Conservation (phyloP, 2,888 invertebrate genomes). For the Latrodectus elegans region DNA sequence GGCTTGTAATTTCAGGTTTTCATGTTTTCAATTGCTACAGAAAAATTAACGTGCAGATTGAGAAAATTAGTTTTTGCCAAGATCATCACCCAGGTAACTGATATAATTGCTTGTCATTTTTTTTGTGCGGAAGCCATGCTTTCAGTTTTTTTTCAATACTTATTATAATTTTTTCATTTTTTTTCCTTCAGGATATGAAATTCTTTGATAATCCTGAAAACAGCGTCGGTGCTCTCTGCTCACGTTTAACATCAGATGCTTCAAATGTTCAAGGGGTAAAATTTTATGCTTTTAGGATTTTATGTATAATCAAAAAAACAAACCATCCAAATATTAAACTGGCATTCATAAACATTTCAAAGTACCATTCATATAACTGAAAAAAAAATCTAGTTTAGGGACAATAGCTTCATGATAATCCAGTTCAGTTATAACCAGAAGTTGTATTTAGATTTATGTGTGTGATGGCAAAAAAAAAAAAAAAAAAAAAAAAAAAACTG, state of each 20-base stretch:
- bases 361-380: too few species aligned
- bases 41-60: constrained; percentile 59
- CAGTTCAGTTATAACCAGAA: too few species aligned
- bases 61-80: constrained; percentile 55
- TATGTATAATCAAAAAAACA: too few species aligned
- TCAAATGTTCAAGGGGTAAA: constrained; percentile 85
- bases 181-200: constrained; percentile 77
- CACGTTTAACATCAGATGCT: constrained; percentile 83
- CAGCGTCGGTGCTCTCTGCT: constrained; percentile 83
- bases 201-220: constrained; percentile 83
- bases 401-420: too few species aligned
- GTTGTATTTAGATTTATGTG: too few species aligned
- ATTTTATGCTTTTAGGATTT: background rate
- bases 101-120: background rate
- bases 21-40: constrained; percentile 67
- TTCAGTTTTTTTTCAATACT: background rate
- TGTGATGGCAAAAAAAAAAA: too few species aligned
- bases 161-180: background rate
- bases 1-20: constrained; percentile 38
- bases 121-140: background rate
- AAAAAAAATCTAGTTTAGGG: too few species aligned
- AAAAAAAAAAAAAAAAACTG: too few species aligned
- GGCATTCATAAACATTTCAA: too few species aligned
- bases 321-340: too few species aligned
- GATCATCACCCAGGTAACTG: constrained; percentile 54